Evolutionary conservation across 2,113 vertebrate genomes (phyloP).

Genomic region (Lamprotornis superbus): DNA sequence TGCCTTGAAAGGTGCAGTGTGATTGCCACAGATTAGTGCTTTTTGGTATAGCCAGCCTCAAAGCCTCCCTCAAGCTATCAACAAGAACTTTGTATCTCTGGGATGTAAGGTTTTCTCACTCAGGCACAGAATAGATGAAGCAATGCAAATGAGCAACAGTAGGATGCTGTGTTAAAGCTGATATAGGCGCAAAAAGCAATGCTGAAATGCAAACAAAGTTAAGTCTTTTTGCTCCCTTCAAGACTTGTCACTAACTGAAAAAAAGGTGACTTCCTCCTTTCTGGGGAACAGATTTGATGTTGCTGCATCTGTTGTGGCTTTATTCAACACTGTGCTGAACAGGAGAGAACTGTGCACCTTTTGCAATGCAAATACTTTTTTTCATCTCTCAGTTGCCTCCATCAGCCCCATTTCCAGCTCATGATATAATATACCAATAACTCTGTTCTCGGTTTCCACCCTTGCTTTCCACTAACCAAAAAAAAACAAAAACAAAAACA

Average conservation of each 20-base stretch:
- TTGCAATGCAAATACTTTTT: conserved; percentile 2
- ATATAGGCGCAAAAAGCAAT: not conserved
- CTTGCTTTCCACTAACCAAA: accelerated
- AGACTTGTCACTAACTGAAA: not conserved
- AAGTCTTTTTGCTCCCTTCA: not conserved
- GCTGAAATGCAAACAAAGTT: not conserved
- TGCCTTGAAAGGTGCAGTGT: not conserved
- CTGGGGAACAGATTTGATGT: not conserved
- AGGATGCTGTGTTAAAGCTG: not conserved
- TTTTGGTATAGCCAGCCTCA: not conserved
- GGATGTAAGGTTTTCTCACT: not conserved
- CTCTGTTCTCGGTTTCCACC: not conserved
- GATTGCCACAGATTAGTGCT: not conserved
- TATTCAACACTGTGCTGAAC: not conserved
- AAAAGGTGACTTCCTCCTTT: not conserved
- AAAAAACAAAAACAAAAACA: not conserved
- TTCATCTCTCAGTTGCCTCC: not conserved
- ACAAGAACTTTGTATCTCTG: not conserved
- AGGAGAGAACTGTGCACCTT: not conserved
- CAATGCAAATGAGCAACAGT: not conserved
- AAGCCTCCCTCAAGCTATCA: not conserved
- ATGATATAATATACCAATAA: not conserved
- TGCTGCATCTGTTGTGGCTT: not conserved
- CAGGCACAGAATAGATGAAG: not conserved
- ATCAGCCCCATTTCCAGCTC: not conserved